phyloP scores from a whole-genome alignment of 2,888 invertebrate genomes.

The Apoda limacodes region DNA sequence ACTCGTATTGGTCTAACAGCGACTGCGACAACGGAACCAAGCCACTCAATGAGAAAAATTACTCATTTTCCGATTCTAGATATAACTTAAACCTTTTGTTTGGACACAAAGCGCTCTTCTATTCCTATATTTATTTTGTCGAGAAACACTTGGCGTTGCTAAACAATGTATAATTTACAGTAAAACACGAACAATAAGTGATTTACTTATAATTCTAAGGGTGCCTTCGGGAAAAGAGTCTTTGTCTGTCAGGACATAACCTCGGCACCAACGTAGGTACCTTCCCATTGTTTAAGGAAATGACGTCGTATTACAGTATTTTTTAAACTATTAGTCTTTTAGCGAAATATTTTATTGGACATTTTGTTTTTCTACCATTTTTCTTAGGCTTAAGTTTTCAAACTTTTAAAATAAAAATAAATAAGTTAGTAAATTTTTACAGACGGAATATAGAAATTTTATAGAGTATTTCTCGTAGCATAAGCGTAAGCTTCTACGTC shows the following conservation, averaged over 20 bases:
- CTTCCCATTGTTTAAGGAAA: too few relatives aligned
- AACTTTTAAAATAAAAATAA: too few relatives aligned
- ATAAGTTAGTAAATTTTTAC: too few relatives aligned
- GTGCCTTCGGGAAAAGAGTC: slow-evolving; percentile 33
- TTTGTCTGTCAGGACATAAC: slow-evolving; percentile 27
- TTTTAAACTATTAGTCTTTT: neutral
- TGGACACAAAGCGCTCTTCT: slow-evolving; percentile 33
- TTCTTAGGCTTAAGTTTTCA: too few relatives aligned
- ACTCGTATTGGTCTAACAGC: slow-evolving; percentile 63
- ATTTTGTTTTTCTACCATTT: too few relatives aligned
- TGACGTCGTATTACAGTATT: neutral
- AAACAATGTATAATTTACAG: slow-evolving; percentile 30
- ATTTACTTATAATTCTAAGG: slow-evolving; percentile 37
- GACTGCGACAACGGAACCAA: slow-evolving; percentile 56
- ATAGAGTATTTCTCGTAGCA: too few relatives aligned
- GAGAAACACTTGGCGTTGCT: slow-evolving; percentile 21
- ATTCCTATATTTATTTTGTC: slow-evolving; percentile 20
- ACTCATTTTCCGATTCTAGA: slow-evolving; percentile 47
- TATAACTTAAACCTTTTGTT: slow-evolving; percentile 27
- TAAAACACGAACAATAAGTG: slow-evolving; percentile 44
- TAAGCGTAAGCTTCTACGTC: too few relatives aligned
- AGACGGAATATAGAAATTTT: too few relatives aligned
- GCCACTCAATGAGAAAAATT: slow-evolving; percentile 54
- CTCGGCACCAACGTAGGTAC: too few relatives aligned
- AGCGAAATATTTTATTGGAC: slow-evolving; percentile 27